Conservation (phyloP, 2,888 invertebrate species). For the Zygogramma bicolorata region DNA sequence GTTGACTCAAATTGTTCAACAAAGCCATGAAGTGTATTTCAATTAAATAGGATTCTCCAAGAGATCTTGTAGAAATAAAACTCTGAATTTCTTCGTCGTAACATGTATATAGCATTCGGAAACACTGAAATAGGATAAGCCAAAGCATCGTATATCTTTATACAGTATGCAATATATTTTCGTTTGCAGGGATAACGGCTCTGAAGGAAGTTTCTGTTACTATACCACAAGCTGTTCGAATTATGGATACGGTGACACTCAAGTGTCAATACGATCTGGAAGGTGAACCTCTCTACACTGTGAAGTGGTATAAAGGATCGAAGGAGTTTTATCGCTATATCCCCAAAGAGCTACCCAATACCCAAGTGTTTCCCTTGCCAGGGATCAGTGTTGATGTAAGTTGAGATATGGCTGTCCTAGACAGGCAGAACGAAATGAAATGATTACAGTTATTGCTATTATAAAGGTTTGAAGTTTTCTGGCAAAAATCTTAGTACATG, state of each 20-base stretch:
- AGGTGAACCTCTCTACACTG: slow-evolving; percentile 81
- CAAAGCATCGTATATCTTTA: not conserved
- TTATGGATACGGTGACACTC: slow-evolving; percentile 79
- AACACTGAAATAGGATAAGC: not conserved
- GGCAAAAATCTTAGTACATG: no score
- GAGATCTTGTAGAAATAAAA: no score
- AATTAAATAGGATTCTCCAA: no score
- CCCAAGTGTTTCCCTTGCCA: slow-evolving; percentile 78
- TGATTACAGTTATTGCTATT: no score
- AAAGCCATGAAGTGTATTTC: no score
- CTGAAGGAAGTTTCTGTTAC: slow-evolving; percentile 78
- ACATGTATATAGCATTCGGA: no score
- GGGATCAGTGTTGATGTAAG: slow-evolving; percentile 81
- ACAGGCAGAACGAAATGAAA: not conserved
- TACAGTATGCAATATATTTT: not conserved
- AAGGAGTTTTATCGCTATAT: slow-evolving; percentile 85
- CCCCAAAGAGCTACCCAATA: slow-evolving; percentile 83
- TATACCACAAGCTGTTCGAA: slow-evolving; percentile 78
- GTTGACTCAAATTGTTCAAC: no score
- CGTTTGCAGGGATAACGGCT: slow-evolving; percentile 62
- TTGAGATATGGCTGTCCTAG: slow-evolving; percentile 50
- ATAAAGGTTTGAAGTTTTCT: no score
- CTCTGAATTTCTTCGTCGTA: no score
- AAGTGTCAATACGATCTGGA: slow-evolving; percentile 82
- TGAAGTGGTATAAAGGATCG: slow-evolving; percentile 84